A percentile compares a stretch with the other conserved stretches of the same genome.
Evolutionary conservation across 2,888 invertebrate genomes (phyloP).

Genomic region (Cataglyphis albicans): DNA sequence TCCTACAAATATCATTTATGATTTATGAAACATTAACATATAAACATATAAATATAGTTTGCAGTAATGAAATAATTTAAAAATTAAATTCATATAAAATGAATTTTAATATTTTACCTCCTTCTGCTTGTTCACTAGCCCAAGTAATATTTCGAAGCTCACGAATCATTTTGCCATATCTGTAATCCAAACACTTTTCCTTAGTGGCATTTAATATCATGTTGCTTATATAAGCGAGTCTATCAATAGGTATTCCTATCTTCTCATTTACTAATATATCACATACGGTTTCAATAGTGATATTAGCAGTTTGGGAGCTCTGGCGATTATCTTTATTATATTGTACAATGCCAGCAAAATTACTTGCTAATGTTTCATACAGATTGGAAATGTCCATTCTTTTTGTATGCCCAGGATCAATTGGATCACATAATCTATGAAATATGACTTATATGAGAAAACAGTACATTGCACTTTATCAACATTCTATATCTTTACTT

Average conservation of each 20-base stretch:
- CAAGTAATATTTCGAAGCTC: constrained; percentile 90
- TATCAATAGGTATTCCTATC: constrained; percentile 89
- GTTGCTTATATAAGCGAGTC: constrained; percentile 91
- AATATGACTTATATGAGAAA: background rate
- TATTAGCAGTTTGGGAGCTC: constrained; percentile 88
- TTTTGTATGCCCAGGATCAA: constrained; percentile 89
- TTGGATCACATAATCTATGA: constrained; percentile 91
- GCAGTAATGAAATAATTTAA: constrained; percentile 13
- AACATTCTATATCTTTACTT: constrained; percentile 69
- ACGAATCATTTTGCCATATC: constrained; percentile 91
- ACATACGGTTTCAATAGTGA: constrained; percentile 94
- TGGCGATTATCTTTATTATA: constrained; percentile 97
- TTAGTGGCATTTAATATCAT: constrained; percentile 89
- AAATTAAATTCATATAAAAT: background rate
- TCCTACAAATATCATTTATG: constrained; percentile 84
- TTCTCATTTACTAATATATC: constrained; percentile 90
- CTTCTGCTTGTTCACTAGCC: constrained; percentile 89
- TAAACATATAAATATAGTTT: background rate
- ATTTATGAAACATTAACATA: background rate
- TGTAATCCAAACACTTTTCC: constrained; percentile 93
- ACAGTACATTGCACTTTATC: background rate
- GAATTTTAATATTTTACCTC: constrained; percentile 86
- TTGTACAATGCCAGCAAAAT: constrained; percentile 96
- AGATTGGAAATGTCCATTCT: constrained; percentile 92
- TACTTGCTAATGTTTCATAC: constrained; percentile 93